A percentile compares a stretch with the other conserved stretches of the same genome.
These are phyloP conservation scores for Rhopalosiphum nymphaeae DNA, from an alignment of 2,888 invertebrate species.

Conservation along the genomic window DNA sequence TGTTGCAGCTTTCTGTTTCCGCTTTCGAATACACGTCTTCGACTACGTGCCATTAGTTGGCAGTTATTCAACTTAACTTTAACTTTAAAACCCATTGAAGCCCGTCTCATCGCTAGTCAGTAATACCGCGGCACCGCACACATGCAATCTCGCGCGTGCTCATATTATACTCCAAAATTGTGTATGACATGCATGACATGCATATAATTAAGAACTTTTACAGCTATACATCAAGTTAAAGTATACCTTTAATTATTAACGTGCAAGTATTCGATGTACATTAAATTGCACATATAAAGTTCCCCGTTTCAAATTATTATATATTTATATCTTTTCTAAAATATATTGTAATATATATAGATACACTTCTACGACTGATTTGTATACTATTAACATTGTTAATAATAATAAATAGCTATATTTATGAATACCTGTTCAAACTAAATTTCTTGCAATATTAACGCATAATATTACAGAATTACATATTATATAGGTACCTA, in stretches of 20 bases:
- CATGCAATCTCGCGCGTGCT: not conserved
- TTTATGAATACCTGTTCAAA: not conserved
- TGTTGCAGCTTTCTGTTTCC: not conserved
- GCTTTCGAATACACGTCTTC: not conserved
- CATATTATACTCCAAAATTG: not conserved
- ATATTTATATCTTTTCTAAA: not conserved
- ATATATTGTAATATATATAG: not conserved
- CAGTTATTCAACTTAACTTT: not conserved
- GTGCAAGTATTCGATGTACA: not conserved
- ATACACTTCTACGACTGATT: too few relatives aligned
- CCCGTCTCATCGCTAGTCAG: not conserved
- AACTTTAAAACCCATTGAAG: not conserved
- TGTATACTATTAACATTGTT: not conserved
- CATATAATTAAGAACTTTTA: not conserved
- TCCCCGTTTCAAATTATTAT: not conserved
- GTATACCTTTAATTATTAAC: not conserved
- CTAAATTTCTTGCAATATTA: not conserved
- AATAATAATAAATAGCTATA: not conserved
- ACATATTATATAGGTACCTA: not conserved
- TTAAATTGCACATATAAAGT: not conserved
- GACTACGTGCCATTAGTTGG: not conserved
- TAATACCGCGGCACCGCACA: not conserved
- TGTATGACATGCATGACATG: not conserved
- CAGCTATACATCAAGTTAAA: not conserved
- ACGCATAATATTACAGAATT: conserved; percentile 2